phyloP scores from a whole-genome alignment of 2,113 vertebrate genomes.

The Cryptoleucopteryx plumbea region DNA sequence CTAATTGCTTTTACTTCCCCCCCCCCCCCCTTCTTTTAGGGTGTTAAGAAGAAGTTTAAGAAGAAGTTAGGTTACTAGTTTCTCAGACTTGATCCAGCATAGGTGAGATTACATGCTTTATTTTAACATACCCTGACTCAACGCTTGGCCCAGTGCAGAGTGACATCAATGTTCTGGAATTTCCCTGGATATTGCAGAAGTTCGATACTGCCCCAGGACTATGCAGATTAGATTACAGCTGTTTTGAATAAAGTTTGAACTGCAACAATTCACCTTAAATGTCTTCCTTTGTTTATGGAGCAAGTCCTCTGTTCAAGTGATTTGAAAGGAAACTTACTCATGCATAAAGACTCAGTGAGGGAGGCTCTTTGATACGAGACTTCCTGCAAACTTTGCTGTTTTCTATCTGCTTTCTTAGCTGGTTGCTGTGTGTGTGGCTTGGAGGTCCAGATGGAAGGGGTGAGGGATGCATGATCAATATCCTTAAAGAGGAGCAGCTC shows the following conservation, averaged over 20 bases:
- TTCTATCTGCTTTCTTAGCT: not conserved
- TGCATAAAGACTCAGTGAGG: not conserved
- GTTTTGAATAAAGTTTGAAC: slow-evolving; percentile 6
- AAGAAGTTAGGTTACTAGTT: not conserved
- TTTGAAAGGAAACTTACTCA: not conserved
- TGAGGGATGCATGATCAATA: accelerated
- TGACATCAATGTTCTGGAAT: not conserved
- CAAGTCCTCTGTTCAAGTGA: not conserved
- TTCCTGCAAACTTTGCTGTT: not conserved
- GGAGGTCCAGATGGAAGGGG: not conserved
- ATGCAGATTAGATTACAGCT: not conserved
- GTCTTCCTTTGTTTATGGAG: not conserved
- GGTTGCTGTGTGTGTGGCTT: not conserved
- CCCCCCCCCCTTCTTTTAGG: no score
- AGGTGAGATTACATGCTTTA: not conserved
- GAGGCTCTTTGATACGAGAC: not conserved
- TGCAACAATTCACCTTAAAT: not conserved
- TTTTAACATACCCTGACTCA: not conserved
- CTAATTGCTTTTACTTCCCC: no score
- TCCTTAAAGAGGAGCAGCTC: not conserved
- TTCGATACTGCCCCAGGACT: not conserved
- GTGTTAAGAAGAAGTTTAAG: no score
- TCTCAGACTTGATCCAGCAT: not conserved
- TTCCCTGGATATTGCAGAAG: not conserved
- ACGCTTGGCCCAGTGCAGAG: not conserved